Conservation (phyloP, 2,797 vertebrate genomes). For the Limosa lapponica region DNA sequence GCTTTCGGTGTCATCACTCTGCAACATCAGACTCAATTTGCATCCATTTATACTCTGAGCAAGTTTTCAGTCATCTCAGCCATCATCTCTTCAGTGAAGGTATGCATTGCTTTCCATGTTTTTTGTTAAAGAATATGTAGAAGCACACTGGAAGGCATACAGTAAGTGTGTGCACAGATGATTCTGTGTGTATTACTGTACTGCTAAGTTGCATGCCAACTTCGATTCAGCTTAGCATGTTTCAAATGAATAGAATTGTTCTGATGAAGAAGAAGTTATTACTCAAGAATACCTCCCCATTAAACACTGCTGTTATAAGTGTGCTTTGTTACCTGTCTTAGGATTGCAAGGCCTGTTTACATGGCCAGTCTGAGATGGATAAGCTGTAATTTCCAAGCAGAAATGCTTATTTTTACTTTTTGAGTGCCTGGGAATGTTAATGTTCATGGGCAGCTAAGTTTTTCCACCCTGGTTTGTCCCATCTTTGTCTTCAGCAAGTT, state of each 20-base stretch:
- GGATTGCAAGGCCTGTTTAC: neutral
- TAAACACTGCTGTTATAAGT: neutral
- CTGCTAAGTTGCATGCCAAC: rapidly evolving
- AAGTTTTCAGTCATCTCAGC: neutral
- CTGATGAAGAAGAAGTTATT: neutral
- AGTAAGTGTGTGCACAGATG: rapidly evolving
- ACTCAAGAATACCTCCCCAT: neutral
- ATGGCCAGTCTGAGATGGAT: neutral
- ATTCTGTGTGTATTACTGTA: neutral
- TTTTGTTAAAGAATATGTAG: neutral
- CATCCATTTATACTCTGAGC: neutral
- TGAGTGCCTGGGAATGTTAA: neutral
- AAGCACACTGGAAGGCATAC: neutral
- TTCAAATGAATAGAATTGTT: neutral
- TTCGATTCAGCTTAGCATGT: neutral
- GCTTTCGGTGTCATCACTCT: neutral
- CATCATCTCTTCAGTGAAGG: neutral
- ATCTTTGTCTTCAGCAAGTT: slow-evolving; percentile 27
- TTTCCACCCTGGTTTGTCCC: neutral
- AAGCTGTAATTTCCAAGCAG: neutral
- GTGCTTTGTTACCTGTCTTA: neutral
- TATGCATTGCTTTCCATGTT: neutral
- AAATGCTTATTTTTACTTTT: neutral
- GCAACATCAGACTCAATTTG: neutral
- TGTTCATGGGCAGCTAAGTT: neutral